Evolutionary conservation across 2,797 vertebrate genomes (phyloP).

Genomic region (Stomatorhinus walkeri): DNA sequence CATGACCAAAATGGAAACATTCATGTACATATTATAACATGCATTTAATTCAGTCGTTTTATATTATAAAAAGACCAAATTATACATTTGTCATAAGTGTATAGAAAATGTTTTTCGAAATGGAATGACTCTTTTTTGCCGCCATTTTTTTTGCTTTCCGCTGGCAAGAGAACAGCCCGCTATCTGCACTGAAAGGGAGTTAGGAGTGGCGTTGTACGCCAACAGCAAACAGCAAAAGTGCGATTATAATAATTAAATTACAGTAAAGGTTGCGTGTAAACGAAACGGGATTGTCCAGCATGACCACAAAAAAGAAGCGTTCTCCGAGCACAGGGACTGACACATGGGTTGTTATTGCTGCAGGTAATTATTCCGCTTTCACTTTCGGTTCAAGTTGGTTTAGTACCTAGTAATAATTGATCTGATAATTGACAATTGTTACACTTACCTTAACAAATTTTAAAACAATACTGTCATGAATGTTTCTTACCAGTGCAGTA

Average conservation of each 20-base stretch:
- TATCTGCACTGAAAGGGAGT: not conserved
- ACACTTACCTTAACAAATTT: not conserved
- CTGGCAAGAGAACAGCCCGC: not conserved
- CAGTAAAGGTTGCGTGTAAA: not conserved
- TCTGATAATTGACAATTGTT: not conserved
- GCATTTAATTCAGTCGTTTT: not conserved
- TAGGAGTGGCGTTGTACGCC: not conserved
- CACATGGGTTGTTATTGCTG: conserved; percentile 66
- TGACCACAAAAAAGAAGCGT: conserved; percentile 63
- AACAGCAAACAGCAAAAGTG: not conserved
- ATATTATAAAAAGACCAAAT: not conserved
- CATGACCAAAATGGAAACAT: not conserved
- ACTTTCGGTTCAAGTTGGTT: not conserved
- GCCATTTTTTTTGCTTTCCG: conserved; percentile 10
- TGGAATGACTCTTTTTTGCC: conserved; percentile 12
- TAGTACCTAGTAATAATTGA: not conserved
- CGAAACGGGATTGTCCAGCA: conserved; percentile 26
- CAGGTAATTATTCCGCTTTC: conserved; percentile 49
- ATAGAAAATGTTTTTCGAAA: not conserved
- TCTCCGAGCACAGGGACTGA: conserved; percentile 39
- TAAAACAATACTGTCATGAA: not conserved
- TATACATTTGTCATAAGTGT: not conserved
- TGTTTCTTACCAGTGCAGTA: not conserved
- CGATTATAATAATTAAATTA: not conserved
- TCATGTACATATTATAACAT: not conserved